Base-by-base conservation (phyloP, 2,888 invertebrate genomes). In the Agrochola macilenta region DNA sequence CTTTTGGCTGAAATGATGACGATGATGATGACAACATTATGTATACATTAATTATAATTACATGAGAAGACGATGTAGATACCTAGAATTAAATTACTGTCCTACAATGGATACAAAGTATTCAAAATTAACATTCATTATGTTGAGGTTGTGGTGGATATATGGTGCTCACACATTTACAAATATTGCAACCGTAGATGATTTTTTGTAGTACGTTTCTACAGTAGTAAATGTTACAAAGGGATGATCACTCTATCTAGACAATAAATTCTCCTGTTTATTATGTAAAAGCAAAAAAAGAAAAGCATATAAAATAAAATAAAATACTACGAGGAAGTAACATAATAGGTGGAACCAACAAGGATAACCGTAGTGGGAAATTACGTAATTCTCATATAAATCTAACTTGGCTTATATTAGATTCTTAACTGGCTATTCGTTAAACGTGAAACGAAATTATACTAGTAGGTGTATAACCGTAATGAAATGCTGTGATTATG, bases 321-420 rank as follows among this genome's bases (percentile, higher is more conserved):
- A 80, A 74, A 69, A 61, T 61, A 60, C 74, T 43, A 57, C 63
- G 63, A 39, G 82, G 68, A 63, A 73, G 72, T 73, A 69, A 82
- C 65, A 70, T 82, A 81, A 68, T 81, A 84, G 74, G 84, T 73
- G 81, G 65, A 23, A 76, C 81, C 74, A 83, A 83, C 81, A 78
- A 74, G 81, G 81, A 84, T 84, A 78, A 74, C 81, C 83, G 68
- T 78, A 69, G 74, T 83, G 68, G 81, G 78, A 74, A 84, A 83
- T 84, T 84, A 74, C 78, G 81, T 84, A 84, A 83, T 84, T 84
- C 84, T 65, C 71, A 81, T 83, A 84, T 83, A 83, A 83, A 84
- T 84, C 81, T 81, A 81, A 77, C 77, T 72, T 74, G 83, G 84
- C 81, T 81, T 84, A 84, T 78, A 81, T 81, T 84, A 81, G 74